phyloP scores from a whole-genome alignment of 1,140 invertebrate genomes.

The Branchinecta lynchi region DNA sequence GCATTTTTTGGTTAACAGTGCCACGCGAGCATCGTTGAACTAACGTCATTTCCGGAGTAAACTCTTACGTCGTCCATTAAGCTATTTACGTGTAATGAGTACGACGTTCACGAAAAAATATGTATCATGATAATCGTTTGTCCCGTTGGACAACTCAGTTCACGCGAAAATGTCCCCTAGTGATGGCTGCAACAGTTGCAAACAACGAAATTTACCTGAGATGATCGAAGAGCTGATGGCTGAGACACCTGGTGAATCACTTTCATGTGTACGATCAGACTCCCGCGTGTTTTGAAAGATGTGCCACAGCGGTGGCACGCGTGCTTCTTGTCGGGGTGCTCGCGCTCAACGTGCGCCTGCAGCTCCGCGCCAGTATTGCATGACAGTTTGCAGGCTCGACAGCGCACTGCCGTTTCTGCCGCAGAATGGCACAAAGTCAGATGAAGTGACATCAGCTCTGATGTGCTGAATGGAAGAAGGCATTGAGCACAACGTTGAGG shows the following conservation, averaged over 20 bases:
- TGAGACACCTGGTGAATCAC: not conserved
- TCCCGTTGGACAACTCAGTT: no score
- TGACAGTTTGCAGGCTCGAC: not conserved
- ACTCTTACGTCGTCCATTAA: no score
- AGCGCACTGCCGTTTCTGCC: not conserved
- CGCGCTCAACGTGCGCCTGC: not conserved
- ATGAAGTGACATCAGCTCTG: not conserved
- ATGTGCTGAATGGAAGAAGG: not conserved
- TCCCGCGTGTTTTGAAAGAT: not conserved
- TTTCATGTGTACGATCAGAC: not conserved
- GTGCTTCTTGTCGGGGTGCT: not conserved
- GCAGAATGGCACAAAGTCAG: not conserved
- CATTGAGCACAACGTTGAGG: not conserved
- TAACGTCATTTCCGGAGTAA: no score
- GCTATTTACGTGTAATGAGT: no score
- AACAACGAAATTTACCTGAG: no score
- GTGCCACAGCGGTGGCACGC: not conserved
- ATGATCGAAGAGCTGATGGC: no score
- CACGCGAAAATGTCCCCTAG: no score
- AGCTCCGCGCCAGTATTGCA: not conserved
- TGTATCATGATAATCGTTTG: no score
- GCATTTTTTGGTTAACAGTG: no score
- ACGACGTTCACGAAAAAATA: no score
- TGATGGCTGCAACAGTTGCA: no score
- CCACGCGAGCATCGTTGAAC: no score